Evolutionary conservation across 2,797 vertebrate species (phyloP), one percentile per base, ranked within the genome.

Genomic region (Clarias laeviceps): DNA sequence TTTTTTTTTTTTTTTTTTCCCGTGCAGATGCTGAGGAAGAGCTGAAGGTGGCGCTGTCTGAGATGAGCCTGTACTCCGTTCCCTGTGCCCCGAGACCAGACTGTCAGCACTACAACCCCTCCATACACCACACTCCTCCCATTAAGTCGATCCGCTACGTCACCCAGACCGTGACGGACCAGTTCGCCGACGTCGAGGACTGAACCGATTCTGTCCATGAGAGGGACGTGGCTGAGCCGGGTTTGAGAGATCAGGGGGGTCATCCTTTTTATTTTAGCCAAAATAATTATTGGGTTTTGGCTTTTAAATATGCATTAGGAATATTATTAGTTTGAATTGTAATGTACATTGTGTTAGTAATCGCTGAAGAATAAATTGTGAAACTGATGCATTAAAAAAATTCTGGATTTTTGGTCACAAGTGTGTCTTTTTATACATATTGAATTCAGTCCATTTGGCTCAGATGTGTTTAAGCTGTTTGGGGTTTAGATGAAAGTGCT

Each of bases 171-270:
- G 93, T 91, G 78, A 74, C 59, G 1, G 94, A 85, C 56, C 95
- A 96, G 92, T 96, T 95, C 2, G 86, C 86, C 12, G 94, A 96
- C 0, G 93, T 91, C 29, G 92, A 94, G 4, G 90, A 92, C 18
- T 90, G 73, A 89, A 65, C 29, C 0, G 2, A 37, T 0, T 14
- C 24, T 27, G 24, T 7, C 70, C 34, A 56, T 62, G 4, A 29
- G 27, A 20, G 6, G 24, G 40, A 18, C 22, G 4, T 4, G n/a
- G 83, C 15, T 32, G 27, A n/a, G 24, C 18, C 0, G 17, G 24
- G 57, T 37, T 11, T 17, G 15, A 22, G 1, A 4, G 32, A 24
- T 4, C 22, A n/a, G n/a, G 2, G 2, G 32, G 15, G 12, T 5
- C 22, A 0, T 18, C 1, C 2, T 3, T 78, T 82, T 61, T 37